phyloP scores from a whole-genome alignment of 2,888 invertebrate species.

The Listrodromus nycthemerus region DNA sequence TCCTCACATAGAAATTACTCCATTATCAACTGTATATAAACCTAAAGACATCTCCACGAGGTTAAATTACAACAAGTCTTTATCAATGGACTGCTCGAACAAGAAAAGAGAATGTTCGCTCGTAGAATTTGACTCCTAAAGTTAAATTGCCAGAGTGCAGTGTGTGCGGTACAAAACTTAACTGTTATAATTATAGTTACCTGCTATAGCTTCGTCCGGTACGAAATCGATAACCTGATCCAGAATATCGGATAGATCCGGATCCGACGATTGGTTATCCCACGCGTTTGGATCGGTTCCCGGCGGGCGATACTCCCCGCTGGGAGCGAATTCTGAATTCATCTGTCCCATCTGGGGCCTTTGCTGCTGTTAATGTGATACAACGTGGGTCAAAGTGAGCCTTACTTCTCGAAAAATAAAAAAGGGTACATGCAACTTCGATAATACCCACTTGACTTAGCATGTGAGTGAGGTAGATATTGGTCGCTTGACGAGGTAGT shows the following conservation, averaged over 20 bases:
- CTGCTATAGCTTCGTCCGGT: conserved; percentile 87
- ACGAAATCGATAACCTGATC: conserved; percentile 94
- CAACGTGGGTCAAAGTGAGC: background rate
- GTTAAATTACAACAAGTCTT: too few relatives aligned
- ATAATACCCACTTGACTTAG: conserved; percentile 79
- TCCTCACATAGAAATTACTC: conserved; percentile 10
- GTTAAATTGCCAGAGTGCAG: too few relatives aligned
- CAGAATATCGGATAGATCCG: conserved; percentile 92
- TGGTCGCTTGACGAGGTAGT: conserved; percentile 83
- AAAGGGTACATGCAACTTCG: background rate
- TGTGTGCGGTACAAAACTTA: too few relatives aligned
- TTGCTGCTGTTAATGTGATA: conserved; percentile 74
- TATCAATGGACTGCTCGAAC: background rate
- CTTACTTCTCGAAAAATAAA: background rate
- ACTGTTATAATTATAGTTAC: conserved; percentile 68
- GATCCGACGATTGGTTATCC: conserved; percentile 87
- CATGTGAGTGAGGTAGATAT: conserved; percentile 84
- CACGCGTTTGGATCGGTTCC: conserved; percentile 83
- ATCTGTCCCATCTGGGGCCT: conserved; percentile 83
- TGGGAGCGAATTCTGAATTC: conserved; percentile 83
- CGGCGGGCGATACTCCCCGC: conserved; percentile 81
- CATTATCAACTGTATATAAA: background rate
- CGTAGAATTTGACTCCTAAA: too few relatives aligned
- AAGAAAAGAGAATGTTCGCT: background rate
- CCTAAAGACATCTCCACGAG: too few relatives aligned